phyloP scores from a whole-genome alignment of 1,140 invertebrate species.

The Camponotus pennsylvanicus region DNA sequence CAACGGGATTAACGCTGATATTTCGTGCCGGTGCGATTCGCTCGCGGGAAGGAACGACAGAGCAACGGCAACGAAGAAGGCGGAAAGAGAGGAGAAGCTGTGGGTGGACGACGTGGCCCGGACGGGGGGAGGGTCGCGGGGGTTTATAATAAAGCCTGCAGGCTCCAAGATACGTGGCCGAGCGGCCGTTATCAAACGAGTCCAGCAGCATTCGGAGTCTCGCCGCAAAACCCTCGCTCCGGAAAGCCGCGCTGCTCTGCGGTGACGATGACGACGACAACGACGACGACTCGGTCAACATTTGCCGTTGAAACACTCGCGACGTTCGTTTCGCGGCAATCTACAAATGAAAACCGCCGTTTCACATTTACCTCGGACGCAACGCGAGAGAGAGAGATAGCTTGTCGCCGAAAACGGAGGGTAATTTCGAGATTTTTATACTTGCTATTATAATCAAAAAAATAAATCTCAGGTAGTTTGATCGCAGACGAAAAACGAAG shows the following conservation, averaged over 20 bases:
- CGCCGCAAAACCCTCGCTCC: constrained; percentile 80
- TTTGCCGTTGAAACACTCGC: constrained; percentile 54
- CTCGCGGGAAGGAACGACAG: constrained; percentile 21
- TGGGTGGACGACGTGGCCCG: constrained; percentile 23
- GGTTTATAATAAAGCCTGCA: constrained; percentile 81
- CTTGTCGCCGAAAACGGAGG: background rate
- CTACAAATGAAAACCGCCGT: background rate
- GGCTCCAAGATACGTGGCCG: constrained; percentile 79
- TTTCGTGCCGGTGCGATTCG: constrained; percentile 58
- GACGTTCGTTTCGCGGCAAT: constrained; percentile 35
- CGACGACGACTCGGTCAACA: constrained; percentile 30
- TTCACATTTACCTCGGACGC: background rate
- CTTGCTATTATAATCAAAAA: too few species aligned
- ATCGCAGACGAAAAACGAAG: constrained; percentile 7
- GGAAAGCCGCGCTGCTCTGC: constrained; percentile 65
- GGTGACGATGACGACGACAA: background rate
- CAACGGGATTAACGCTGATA: constrained; percentile 70
- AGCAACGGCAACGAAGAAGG: constrained; percentile 54
- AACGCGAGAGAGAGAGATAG: background rate
- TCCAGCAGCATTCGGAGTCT: constrained; percentile 81
- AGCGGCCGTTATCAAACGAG: constrained; percentile 79
- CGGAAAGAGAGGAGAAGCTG: constrained; percentile 48
- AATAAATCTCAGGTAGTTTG: background rate
- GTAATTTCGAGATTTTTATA: background rate
- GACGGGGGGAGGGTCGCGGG: constrained; percentile 40